phyloP scores from a whole-genome alignment of 2,113 vertebrate species.

The Corythoichthys intestinalis region DNA sequence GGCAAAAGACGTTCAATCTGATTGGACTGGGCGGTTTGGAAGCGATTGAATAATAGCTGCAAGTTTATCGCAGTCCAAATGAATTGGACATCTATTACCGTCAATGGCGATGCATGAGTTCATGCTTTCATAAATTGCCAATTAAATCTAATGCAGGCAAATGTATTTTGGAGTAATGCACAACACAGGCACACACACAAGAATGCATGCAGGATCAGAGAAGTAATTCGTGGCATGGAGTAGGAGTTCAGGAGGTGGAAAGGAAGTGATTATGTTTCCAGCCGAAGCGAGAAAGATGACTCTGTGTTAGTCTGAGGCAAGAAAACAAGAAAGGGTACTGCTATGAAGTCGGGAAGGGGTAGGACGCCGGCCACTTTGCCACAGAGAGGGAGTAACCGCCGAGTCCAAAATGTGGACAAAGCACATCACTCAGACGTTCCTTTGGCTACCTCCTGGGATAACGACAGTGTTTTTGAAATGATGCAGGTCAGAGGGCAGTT shows the following conservation, averaged over 20 bases:
- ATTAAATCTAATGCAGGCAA: no score
- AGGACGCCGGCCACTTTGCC: conserved; percentile 20
- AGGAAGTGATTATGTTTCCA: conserved; percentile 22
- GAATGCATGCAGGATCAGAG: neutral
- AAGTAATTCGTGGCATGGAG: conserved; percentile 2
- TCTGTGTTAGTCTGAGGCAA: neutral
- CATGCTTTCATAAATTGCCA: no score
- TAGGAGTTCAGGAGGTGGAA: conserved; percentile 22
- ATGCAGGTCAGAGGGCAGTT: neutral
- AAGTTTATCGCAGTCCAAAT: no score
- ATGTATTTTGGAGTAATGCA: neutral
- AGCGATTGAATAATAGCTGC: no score
- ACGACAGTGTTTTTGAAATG: conserved; percentile 31
- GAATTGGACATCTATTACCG: no score
- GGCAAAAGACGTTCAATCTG: no score
- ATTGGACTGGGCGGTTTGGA: no score
- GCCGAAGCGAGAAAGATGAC: conserved; percentile 28
- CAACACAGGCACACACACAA: neutral
- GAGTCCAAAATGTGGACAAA: conserved; percentile 8
- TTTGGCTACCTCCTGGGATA: conserved; percentile 17
- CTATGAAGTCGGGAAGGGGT: conserved; percentile 15
- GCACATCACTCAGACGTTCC: neutral
- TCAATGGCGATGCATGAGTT: no score
- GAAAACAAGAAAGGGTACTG: conserved; percentile 7
- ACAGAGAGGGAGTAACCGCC: conserved; percentile 19